Conservation (phyloP, 2,888 invertebrate species). For the Acrobasis repandana region DNA sequence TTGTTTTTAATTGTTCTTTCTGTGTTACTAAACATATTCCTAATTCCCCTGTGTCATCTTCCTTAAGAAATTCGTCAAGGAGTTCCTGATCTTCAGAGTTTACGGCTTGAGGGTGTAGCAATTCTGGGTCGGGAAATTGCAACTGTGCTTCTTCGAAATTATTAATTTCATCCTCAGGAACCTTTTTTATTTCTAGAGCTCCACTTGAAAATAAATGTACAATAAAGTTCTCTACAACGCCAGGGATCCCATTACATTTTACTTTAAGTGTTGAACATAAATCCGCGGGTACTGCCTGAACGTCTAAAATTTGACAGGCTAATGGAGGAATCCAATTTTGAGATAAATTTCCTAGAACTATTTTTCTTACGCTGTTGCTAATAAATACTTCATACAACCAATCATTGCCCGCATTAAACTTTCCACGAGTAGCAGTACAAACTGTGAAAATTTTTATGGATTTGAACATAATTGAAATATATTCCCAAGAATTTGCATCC, state of each 20-base stretch:
- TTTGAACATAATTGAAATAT: constrained; percentile 58
- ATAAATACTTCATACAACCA: constrained; percentile 73
- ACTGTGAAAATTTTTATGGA: constrained; percentile 61
- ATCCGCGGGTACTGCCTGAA: constrained; percentile 79
- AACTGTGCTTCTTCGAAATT: constrained; percentile 51
- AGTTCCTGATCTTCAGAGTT: constrained; percentile 52
- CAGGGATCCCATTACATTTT: constrained; percentile 78
- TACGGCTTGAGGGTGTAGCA: constrained; percentile 64
- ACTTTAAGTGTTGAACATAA: constrained; percentile 70
- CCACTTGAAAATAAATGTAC: constrained; percentile 76
- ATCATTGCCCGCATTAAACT: constrained; percentile 58
- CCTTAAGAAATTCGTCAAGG: constrained; percentile 53
- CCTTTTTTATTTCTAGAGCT: constrained; percentile 62
- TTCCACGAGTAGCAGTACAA: constrained; percentile 62
- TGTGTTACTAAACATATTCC: constrained; percentile 61
- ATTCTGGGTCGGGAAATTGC: constrained; percentile 59
- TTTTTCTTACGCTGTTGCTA: constrained; percentile 64
- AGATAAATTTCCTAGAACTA: constrained; percentile 66
- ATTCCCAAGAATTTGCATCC: constrained; percentile 73
- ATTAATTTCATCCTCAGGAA: constrained; percentile 48
- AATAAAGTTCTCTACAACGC: constrained; percentile 78
- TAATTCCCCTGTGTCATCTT: constrained; percentile 51
- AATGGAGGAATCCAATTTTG: constrained; percentile 69
- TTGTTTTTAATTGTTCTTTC: constrained; percentile 61
- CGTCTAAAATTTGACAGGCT: constrained; percentile 84